Base-by-base conservation (phyloP, 2,113 vertebrate species). In the Chunga burmeisteri region DNA sequence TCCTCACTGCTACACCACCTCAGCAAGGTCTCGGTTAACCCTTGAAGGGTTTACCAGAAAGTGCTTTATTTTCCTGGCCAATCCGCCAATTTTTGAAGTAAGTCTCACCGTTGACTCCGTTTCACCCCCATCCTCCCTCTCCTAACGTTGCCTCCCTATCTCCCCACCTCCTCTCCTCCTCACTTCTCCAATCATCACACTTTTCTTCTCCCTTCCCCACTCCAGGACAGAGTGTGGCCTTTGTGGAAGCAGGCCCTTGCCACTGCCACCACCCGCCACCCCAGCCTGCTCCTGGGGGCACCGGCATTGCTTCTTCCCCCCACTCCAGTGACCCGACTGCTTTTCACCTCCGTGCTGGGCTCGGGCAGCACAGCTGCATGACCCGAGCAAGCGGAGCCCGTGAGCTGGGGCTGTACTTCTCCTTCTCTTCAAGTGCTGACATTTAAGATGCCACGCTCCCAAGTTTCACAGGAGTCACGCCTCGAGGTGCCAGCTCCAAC, bases 241-340 rank as follows among this genome's bases (percentile, higher is more conserved):
- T 65, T 5, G 2, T 3, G 9, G 12, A 70, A n/a, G 53, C 44
- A 79, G 52, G 36, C 12, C 23, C 34, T 56, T 20, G 42, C 52
- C 47, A 40, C 56, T 46, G 25, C 46, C 59, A 75, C 44, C 22
- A 66, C 18, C 2, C 1, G 2, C 65, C 16, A 61, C 15, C 9
- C 59, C 59, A 92, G 15, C 16, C 34, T 6, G 2, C 16, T 85
- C 25, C 44, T 18, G 46, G 10, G 40, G 17, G 13, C 18, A 56
- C 12, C 7, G 1, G 53, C 16, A 2, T 49, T 30, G 53, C 36
- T 36, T 82, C 55, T 27, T 3, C 1, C 38, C 23, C 40, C 16
- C 0, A 0, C 62, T 75, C 61, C 4, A 4, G n/a, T 42, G 52
- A 87, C 38, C 21, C 1, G 0, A 30, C 25, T 42, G 46, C 13